Evolutionary conservation across 2,113 vertebrate genomes (phyloP).

Genomic region (Struthio camelus): DNA sequence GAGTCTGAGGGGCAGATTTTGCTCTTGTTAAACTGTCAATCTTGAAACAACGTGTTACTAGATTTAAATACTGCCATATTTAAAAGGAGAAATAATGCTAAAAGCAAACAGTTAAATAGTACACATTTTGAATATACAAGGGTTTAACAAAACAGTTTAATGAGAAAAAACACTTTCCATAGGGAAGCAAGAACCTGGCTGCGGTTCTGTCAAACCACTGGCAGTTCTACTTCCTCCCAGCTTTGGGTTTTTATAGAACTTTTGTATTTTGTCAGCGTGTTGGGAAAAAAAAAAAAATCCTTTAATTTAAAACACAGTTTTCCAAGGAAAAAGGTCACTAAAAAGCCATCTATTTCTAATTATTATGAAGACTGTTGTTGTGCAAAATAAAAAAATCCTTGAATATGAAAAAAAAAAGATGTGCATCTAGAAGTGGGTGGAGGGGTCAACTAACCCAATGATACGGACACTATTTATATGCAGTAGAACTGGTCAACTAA

Average conservation of each 20-base stretch:
- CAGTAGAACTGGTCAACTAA: background rate
- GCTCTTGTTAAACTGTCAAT: slow-evolving; percentile 19
- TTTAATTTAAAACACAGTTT: slow-evolving; percentile 58
- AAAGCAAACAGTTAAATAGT: background rate
- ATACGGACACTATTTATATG: background rate
- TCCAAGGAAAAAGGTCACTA: slow-evolving; percentile 23
- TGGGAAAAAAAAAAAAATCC: background rate
- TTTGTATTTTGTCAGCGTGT: slow-evolving; percentile 24
- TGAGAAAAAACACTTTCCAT: background rate
- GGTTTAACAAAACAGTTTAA: slow-evolving; percentile 7
- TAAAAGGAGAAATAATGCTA: slow-evolving; percentile 3
- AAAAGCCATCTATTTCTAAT: slow-evolving; percentile 35
- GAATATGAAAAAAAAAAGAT: slow-evolving; percentile 17
- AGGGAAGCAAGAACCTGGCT: background rate
- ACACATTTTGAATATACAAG: background rate
- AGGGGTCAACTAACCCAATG: background rate
- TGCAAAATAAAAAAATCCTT: background rate
- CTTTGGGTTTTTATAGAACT: slow-evolving; percentile 4
- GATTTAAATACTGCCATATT: slow-evolving; percentile 26
- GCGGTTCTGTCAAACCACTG: slow-evolving; percentile 20
- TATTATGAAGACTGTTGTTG: background rate
- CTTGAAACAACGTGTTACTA: slow-evolving; percentile 4
- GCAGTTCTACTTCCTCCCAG: background rate
- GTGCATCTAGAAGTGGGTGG: background rate
- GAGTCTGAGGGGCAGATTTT: slow-evolving; percentile 39